Conservation (phyloP, 2,888 invertebrate genomes). For the Polymixis flavicincta region DNA sequence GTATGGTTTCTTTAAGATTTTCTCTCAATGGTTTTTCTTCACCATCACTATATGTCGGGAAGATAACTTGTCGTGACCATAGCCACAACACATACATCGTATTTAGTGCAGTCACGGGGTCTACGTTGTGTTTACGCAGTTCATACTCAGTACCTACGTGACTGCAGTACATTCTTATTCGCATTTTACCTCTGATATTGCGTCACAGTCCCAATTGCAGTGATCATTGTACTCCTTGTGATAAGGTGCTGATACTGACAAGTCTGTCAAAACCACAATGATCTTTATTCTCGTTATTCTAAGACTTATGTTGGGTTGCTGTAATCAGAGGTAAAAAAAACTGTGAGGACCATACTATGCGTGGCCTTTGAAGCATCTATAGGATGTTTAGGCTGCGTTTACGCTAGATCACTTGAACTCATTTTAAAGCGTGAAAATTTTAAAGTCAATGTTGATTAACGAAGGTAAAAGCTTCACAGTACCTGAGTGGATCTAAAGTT, state of each 20-base stretch:
- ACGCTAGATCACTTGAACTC: not conserved
- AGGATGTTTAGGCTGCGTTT: not conserved
- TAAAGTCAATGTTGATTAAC: not conserved
- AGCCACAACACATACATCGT: not conserved
- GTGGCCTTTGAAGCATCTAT: not conserved
- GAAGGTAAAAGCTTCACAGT: constrained; percentile 1
- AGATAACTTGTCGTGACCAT: not conserved
- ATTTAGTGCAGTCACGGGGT: not conserved
- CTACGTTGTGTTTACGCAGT: not conserved
- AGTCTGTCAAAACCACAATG: no score
- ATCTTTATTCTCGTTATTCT: no score
- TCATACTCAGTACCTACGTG: not conserved
- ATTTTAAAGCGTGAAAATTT: not conserved
- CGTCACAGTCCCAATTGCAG: no score
- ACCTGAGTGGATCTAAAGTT: constrained; percentile 13
- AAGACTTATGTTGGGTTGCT: no score
- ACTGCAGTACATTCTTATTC: no score
- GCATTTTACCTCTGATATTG: no score
- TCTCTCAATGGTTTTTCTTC: no score
- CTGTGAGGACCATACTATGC: no score
- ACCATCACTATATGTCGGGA: not conserved
- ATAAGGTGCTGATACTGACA: no score
- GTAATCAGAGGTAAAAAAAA: no score
- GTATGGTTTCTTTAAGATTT: not conserved
- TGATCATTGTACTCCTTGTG: no score